Evolutionary conservation across 2,888 invertebrate species (phyloP).

Genomic region (Disparrhopalites patrizii): DNA sequence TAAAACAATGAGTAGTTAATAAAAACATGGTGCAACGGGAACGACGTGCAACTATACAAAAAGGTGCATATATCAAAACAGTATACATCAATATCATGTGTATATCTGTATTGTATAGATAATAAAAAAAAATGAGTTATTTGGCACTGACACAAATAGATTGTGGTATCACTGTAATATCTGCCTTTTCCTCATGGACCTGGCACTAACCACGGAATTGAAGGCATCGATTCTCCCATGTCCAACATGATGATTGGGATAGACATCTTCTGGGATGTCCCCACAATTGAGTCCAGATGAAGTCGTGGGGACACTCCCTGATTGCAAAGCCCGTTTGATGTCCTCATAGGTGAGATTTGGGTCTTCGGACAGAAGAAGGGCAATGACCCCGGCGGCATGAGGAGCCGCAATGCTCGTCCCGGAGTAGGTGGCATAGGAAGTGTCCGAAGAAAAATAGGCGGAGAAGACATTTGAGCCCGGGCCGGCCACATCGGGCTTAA

Average conservation of each 20-base stretch:
- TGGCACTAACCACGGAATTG: conserved; percentile 3
- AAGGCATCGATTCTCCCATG: conserved; percentile 33
- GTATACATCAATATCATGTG: no score
- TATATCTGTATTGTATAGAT: no score
- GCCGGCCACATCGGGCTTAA: neutral
- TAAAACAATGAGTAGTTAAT: no score
- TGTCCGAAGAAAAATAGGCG: conserved; percentile 21
- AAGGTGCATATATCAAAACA: no score
- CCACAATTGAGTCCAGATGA: conserved; percentile 20
- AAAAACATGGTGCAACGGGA: no score
- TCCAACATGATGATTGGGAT: conserved; percentile 32
- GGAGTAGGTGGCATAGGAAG: conserved; percentile 15
- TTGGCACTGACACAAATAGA: no score
- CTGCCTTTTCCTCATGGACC: neutral
- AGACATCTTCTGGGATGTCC: conserved; percentile 13
- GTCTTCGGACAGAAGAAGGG: conserved; percentile 21
- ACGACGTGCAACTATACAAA: no score
- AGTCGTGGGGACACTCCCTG: neutral
- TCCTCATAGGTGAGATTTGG: conserved; percentile 28
- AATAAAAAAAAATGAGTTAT: no score
- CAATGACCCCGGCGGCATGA: conserved; percentile 26
- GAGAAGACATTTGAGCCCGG: conserved; percentile 27
- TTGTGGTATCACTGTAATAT: no score
- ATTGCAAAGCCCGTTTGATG: conserved; percentile 10
- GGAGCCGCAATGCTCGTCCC: conserved; percentile 29